Conservation (phyloP, 2,888 invertebrate genomes). For the Vanessa cardui region DNA sequence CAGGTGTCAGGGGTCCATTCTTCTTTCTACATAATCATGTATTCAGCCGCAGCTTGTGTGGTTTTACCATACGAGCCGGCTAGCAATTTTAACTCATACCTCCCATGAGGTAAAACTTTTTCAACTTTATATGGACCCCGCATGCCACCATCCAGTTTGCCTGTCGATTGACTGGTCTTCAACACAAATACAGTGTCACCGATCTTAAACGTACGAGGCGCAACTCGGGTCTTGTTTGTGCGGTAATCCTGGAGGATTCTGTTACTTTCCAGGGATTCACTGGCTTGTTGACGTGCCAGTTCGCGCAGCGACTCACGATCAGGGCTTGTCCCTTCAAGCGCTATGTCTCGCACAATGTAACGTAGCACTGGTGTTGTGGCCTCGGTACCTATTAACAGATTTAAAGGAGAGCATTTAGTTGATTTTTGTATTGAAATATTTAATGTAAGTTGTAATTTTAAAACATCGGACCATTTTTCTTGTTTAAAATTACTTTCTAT, state of each 20-base stretch:
- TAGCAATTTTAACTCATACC: conserved; percentile 35
- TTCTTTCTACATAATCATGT: too few species aligned
- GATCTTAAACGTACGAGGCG: conserved; percentile 9
- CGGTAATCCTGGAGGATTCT: too few species aligned
- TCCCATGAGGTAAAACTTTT: conserved; percentile 15
- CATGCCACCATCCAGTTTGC: conserved; percentile 40
- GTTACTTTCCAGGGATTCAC: too few species aligned
- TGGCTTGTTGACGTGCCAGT: neutral
- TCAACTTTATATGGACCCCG: conserved; percentile 37
- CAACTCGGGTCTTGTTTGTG: too few species aligned
- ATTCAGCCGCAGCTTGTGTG: too few species aligned
- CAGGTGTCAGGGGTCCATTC: too few species aligned
- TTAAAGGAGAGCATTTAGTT: conserved; percentile 31
- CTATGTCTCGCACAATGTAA: conserved; percentile 35
- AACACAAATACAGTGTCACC: conserved; percentile 38
- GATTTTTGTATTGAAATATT: conserved; percentile 35
- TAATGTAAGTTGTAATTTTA: conserved; percentile 30
- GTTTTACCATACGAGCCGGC: conserved; percentile 16
- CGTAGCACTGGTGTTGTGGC: conserved; percentile 33
- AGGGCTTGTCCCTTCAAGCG: conserved; percentile 13
- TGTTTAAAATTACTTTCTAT: too few species aligned
- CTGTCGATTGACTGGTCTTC: conserved; percentile 36
- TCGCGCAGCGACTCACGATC: conserved; percentile 30
- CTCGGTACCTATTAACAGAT: conserved; percentile 33
- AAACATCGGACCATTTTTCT: conserved; percentile 24